Evolutionary conservation across 2,888 invertebrate species (phyloP).

Genomic region (Leptarthrus brevirostris): DNA sequence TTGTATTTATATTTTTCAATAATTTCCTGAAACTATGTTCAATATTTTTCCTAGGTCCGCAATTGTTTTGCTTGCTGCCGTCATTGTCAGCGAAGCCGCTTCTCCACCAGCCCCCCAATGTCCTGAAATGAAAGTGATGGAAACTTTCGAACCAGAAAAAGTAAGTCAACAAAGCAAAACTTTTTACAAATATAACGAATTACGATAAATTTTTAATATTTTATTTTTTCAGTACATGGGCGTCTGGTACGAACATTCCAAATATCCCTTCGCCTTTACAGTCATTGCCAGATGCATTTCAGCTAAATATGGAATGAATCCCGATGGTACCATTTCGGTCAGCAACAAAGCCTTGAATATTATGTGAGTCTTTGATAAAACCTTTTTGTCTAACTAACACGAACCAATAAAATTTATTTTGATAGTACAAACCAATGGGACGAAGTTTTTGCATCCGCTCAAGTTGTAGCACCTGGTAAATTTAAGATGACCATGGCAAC

Average conservation of each 20-base stretch:
- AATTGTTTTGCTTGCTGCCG: neutral
- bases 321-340: constrained; percentile 21
- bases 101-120: neutral
- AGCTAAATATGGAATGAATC: constrained; percentile 18
- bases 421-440: constrained; percentile 2
- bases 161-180: neutral
- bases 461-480: constrained; percentile 23
- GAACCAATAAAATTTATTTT: constrained; percentile 14
- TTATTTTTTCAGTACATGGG: constrained; percentile 34
- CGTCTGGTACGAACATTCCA: constrained; percentile 38
- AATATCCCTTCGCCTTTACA: constrained; percentile 31
- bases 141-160: neutral
- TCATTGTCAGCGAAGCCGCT: neutral
- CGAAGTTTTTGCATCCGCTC: neutral
- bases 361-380: too few relatives aligned
- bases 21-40: too few relatives aligned
- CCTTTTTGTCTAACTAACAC: too few relatives aligned
- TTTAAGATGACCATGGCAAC: neutral
- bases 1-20: too few relatives aligned
- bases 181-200: neutral
- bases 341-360: neutral
- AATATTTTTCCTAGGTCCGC: neutral
- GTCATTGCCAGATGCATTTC: constrained; percentile 12
- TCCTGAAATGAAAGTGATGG: constrained; percentile 14
- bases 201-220: neutral